Evolutionary conservation across 2,797 vertebrate species (phyloP).

Genomic region (Phaenicophaeus curvirostris): DNA sequence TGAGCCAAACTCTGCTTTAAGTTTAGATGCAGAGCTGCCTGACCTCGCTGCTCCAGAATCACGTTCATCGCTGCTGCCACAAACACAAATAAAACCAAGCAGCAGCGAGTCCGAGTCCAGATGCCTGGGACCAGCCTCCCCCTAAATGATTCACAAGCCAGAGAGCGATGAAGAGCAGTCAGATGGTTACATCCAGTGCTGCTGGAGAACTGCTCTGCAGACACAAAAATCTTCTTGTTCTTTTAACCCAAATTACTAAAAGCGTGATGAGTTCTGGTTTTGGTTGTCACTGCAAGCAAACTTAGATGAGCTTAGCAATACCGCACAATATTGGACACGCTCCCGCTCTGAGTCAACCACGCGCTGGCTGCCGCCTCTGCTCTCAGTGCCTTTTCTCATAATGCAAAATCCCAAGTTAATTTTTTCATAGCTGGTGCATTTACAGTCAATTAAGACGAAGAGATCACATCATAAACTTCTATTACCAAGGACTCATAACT

Average conservation of each 20-base stretch:
- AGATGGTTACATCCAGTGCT: neutral
- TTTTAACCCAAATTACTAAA: neutral
- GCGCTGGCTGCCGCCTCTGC: neutral
- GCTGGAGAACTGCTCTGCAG: neutral
- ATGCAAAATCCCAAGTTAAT: neutral
- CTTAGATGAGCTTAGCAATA: neutral
- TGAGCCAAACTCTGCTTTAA: neutral
- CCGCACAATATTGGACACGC: rapidly evolving
- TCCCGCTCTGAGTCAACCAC: neutral
- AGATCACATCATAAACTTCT: neutral
- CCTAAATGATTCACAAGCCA: too few relatives aligned
- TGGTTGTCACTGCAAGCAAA: neutral
- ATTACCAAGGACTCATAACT: neutral
- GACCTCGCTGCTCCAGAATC: neutral
- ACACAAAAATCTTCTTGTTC: neutral
- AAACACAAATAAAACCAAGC: neutral
- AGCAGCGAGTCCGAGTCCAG: rapidly evolving
- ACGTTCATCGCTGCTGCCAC: rapidly evolving
- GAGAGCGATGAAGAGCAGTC: too few relatives aligned
- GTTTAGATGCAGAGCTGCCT: neutral
- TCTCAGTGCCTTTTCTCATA: neutral
- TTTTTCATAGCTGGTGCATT: neutral
- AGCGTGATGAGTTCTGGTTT: neutral
- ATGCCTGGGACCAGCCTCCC: rapidly evolving
- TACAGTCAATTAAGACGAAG: neutral